These are phyloP conservation scores for Creontiades dilutus DNA, from an alignment of 2,888 invertebrate species.

Conservation along the genomic window DNA sequence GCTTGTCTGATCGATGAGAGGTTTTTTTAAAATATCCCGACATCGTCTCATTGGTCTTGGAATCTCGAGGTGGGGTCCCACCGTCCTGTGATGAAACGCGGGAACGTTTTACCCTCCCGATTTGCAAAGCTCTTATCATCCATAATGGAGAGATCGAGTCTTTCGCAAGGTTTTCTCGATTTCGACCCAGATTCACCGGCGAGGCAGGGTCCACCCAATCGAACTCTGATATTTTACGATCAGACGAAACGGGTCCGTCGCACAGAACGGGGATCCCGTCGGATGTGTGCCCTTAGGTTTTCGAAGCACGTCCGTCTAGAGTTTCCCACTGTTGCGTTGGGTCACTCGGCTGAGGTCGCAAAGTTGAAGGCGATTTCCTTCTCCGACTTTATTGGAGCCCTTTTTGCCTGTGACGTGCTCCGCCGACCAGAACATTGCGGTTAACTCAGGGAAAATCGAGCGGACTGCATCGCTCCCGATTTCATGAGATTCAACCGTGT, in stretches of 20 bases:
- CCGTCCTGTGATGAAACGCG: not conserved
- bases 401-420: not conserved
- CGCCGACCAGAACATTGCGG: not conserved
- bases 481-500: not conserved
- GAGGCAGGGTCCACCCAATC: not conserved
- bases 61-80: not conserved
- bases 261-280: not conserved
- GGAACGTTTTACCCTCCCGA: not conserved
- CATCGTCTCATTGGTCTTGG: too few species aligned
- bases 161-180: conserved; percentile 5
- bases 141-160: not conserved
- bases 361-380: not conserved
- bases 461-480: not conserved
- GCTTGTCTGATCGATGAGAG: too few species aligned
- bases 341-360: not conserved
- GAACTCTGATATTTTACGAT: conserved; percentile 21
- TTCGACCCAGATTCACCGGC: not conserved
- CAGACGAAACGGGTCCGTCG: not conserved
- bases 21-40: too few species aligned
- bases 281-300: not conserved
- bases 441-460: not conserved
- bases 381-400: too few species aligned
- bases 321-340: not conserved
- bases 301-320: not conserved
- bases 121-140: conserved; percentile 18